Percentiles rank a stretch among this genome's conserved stretches.
phyloP scores from a whole-genome alignment of 2,113 vertebrate genomes.

The Benitochromis conjunctus region DNA sequence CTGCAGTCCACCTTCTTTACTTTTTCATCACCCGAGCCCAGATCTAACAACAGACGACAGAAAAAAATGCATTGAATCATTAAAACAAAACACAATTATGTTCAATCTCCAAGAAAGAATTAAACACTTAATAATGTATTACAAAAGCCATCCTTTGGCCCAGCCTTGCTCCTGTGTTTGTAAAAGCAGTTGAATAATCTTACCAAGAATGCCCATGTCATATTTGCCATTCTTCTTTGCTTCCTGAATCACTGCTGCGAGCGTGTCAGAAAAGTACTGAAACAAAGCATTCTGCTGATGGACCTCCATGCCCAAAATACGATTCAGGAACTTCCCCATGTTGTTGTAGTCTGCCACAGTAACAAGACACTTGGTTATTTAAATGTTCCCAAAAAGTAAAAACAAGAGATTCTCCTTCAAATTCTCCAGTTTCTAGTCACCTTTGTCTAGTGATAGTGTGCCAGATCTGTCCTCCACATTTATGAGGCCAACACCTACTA shows the following conservation, averaged over 20 bases:
- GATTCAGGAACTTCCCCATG: conserved; percentile 96
- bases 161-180: neutral
- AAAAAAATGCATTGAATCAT: neutral
- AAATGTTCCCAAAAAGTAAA: neutral
- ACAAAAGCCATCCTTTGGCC: neutral
- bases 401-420: neutral
- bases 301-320: conserved; percentile 97
- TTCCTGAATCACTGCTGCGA: conserved; percentile 92
- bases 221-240: conserved; percentile 97
- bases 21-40: conserved; percentile 96
- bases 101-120: neutral
- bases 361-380: neutral
- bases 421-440: conserved; percentile 57
- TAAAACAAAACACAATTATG: neutral
- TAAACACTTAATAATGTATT: neutral
- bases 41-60: conserved; percentile 70
- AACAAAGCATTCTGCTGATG: conserved; percentile 97
- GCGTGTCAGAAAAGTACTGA: conserved; percentile 96
- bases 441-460: conserved; percentile 91
- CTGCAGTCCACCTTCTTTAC: conserved; percentile 91
- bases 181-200: conserved; percentile 11
- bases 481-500: conserved; percentile 95
- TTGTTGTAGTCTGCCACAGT: conserved; percentile 91
- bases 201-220: conserved; percentile 97
- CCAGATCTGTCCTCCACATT: conserved; percentile 92